Percentiles rank a stretch among this genome's conserved stretches.
Evolutionary conservation across 2,113 vertebrate species (phyloP).

Genomic region (Thoracochromis brauschi): DNA sequence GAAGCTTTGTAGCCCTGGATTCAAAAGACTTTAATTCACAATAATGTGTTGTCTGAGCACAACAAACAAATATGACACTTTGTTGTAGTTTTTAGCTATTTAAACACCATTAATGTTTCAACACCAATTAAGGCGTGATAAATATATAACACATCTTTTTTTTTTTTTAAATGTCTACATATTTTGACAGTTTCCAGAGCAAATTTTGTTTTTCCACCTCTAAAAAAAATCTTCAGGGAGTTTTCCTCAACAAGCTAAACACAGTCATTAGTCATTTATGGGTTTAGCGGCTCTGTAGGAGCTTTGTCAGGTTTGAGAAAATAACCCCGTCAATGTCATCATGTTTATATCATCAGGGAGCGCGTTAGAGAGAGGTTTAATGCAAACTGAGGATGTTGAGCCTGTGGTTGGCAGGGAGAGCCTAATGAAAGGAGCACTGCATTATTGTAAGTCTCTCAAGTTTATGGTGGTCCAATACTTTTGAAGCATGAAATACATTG

Average conservation of each 20-base stretch:
- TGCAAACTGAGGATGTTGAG: not conserved
- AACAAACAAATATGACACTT: not conserved
- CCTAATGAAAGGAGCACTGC: not conserved
- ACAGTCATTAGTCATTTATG: not conserved
- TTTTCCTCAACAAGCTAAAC: not conserved
- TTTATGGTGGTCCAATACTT: not conserved
- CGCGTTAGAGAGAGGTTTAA: not conserved
- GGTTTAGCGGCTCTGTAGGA: not conserved
- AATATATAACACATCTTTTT: not conserved
- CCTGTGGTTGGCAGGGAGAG: not conserved
- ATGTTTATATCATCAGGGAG: not conserved
- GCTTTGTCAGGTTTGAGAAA: not conserved
- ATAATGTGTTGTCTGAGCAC: not conserved
- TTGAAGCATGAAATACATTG: not conserved
- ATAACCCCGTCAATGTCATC: not conserved
- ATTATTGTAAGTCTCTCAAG: not conserved
- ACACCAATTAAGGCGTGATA: not conserved
- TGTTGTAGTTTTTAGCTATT: not conserved
- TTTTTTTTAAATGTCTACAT: not conserved
- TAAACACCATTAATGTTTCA: not conserved
- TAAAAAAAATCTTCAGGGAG: not conserved
- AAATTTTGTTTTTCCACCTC: not conserved
- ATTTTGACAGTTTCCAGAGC: not conserved
- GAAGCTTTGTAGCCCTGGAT: not conserved
- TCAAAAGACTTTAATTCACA: not conserved